phyloP scores from a whole-genome alignment of 2,888 invertebrate genomes.

The Synergus gifuensis region DNA sequence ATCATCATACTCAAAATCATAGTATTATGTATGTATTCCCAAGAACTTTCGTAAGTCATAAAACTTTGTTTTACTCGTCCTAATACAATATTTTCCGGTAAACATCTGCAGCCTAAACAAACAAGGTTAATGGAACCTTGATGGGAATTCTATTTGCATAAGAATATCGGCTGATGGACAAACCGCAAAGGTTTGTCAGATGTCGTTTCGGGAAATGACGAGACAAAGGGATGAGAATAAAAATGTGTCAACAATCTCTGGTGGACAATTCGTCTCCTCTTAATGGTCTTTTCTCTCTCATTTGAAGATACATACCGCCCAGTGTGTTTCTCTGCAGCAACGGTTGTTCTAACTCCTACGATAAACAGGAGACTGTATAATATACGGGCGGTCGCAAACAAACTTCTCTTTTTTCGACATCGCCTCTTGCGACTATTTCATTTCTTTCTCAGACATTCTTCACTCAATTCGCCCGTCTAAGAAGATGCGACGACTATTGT shows the following conservation, averaged over 20 bases:
- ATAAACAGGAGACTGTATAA: conserved; percentile 63
- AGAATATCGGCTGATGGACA: not conserved
- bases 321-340: conserved; percentile 45
- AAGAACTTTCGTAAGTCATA: not conserved
- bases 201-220: conserved; percentile 36
- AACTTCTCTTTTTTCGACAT: conserved; percentile 42
- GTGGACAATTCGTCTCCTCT: conserved; percentile 42
- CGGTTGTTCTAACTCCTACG: conserved; percentile 68
- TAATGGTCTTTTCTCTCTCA: not conserved
- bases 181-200: conserved; percentile 1
- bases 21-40: too few species aligned
- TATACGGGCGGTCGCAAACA: conserved; percentile 66
- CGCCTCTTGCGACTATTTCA: not conserved
- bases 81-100: not conserved
- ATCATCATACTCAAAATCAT: too few species aligned
- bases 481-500: not conserved
- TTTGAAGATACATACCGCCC: conserved; percentile 10
- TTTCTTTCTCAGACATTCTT: not conserved
- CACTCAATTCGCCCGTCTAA: not conserved
- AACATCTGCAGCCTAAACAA: conserved; percentile 12
- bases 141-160: conserved; percentile 1
- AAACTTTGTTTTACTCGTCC: not conserved
- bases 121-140: not conserved
- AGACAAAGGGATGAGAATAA: conserved; percentile 26
- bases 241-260: conserved; percentile 46